Conservation (phyloP, 2,888 invertebrate genomes). For the Thera obeliscata region DNA sequence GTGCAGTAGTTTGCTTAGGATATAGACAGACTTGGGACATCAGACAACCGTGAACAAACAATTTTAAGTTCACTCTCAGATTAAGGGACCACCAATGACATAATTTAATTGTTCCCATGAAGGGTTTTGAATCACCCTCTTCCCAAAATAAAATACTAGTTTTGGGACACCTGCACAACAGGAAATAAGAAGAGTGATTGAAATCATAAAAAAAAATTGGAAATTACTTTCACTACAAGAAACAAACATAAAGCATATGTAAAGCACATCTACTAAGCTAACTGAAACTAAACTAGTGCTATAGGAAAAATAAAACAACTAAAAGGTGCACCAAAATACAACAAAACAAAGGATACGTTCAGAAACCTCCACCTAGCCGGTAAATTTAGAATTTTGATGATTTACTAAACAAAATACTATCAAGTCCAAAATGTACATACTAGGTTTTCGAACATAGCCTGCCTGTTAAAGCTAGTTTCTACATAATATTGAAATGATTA, state of each 20-base stretch:
- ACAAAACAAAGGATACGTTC: conserved; percentile 76
- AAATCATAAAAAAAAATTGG: neutral
- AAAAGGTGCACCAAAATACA: conserved; percentile 39
- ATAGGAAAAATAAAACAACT: conserved; percentile 27
- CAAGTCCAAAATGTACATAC: conserved; percentile 40
- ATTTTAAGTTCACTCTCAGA: no score
- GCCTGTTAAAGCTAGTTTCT: conserved; percentile 70
- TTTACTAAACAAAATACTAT: conserved; percentile 42
- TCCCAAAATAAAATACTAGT: no score
- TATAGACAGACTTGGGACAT: no score
- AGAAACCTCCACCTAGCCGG: conserved; percentile 72
- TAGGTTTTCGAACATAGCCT: conserved; percentile 84
- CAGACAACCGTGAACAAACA: no score
- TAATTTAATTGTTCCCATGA: no score
- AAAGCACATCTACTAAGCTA: conserved; percentile 28
- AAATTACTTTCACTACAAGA: neutral
- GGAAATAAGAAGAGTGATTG: neutral
- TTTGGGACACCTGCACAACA: neutral
- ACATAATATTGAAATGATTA: conserved; percentile 71
- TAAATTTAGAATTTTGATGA: conserved; percentile 49
- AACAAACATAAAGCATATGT: conserved; percentile 5
- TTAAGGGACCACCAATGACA: no score
- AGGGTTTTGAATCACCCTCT: no score
- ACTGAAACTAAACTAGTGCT: conserved; percentile 35
- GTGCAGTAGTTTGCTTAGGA: no score